These are phyloP conservation scores for Neocrepidodera transversa DNA, from an alignment of 2,888 invertebrate species.

Conservation along the genomic window DNA sequence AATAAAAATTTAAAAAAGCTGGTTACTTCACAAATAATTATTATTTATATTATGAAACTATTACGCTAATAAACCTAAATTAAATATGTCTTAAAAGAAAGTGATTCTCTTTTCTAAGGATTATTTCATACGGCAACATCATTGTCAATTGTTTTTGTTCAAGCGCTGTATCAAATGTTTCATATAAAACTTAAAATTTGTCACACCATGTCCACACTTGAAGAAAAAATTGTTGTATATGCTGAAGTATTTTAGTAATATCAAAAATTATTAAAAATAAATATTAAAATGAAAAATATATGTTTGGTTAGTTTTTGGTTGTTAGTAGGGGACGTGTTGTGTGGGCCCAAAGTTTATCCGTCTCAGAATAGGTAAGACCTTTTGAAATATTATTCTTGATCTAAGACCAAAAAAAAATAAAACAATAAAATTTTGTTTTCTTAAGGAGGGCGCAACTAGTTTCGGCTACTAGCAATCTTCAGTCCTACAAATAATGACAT, in stretches of 20 bases:
- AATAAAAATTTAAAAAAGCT: no score
- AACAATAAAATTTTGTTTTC: no score
- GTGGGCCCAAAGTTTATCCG: conserved; percentile 53
- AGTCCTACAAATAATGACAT: no score
- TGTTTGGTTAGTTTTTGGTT: conserved; percentile 12
- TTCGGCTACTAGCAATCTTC: no score
- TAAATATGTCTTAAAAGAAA: conserved; percentile 41
- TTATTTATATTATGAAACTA: conserved; percentile 12
- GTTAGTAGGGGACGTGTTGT: conserved; percentile 29
- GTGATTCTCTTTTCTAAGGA: no score
- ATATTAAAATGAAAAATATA: conserved; percentile 8
- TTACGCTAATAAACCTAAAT: conserved; percentile 15
- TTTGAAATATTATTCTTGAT: no score
- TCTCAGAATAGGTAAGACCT: conserved; percentile 52
- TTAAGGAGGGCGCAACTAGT: no score
- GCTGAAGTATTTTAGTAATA: no score
- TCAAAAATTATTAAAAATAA: not conserved
- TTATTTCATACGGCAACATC: conserved; percentile 41
- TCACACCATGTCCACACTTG: conserved; percentile 13
- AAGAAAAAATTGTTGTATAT: no score
- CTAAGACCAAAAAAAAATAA: no score
- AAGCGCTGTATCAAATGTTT: conserved; percentile 54
- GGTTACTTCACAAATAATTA: not conserved
- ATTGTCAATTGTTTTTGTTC: conserved; percentile 55
- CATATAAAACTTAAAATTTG: conserved; percentile 44